Percentiles rank a stretch among this genome's conserved stretches.
Conservation (phyloP, 2,888 invertebrate genomes). For the Cheilosia vulpina region DNA sequence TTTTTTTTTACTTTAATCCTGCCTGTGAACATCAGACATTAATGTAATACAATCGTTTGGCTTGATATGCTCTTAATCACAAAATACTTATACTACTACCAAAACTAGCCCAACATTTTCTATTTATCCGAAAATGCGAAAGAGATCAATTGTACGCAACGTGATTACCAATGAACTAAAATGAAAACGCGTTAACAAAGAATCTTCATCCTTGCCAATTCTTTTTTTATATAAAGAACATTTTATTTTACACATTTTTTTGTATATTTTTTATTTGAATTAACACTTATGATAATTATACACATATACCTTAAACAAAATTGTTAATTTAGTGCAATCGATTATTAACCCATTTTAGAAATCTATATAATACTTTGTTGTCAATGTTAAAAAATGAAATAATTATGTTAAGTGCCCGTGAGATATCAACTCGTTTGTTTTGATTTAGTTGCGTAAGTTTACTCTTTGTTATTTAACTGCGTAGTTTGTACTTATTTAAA, state of each 20-base stretch:
- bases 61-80: slow-evolving; percentile 45
- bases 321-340: slow-evolving; percentile 64
- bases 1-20: slow-evolving; percentile 53
- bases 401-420: slow-evolving; percentile 21
- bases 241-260: slow-evolving; percentile 33
- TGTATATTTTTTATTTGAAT: slow-evolving; percentile 24
- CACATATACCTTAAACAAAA: slow-evolving; percentile 19
- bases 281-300: slow-evolving; percentile 5
- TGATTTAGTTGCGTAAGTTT: slow-evolving; percentile 49
- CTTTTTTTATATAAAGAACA: slow-evolving; percentile 8
- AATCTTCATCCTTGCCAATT: slow-evolving; percentile 70
- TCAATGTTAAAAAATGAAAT: slow-evolving; percentile 16
- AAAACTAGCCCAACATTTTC: slow-evolving; percentile 39
- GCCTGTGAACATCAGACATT: slow-evolving; percentile 60
- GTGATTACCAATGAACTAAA: slow-evolving; percentile 6
- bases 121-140: not conserved
- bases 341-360: slow-evolving; percentile 45
- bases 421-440: slow-evolving; percentile 25
- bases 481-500: slow-evolving; percentile 72
- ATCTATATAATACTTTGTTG: slow-evolving; percentile 55
- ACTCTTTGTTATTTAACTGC: slow-evolving; percentile 40
- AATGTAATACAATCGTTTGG: slow-evolving; percentile 37
- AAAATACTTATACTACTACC: slow-evolving; percentile 41
- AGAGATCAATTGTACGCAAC: slow-evolving; percentile 14
- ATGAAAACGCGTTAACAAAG: slow-evolving; percentile 8